Evolutionary conservation across 1,140 invertebrate genomes (phyloP).

Genomic region (Zophobas atratus): DNA sequence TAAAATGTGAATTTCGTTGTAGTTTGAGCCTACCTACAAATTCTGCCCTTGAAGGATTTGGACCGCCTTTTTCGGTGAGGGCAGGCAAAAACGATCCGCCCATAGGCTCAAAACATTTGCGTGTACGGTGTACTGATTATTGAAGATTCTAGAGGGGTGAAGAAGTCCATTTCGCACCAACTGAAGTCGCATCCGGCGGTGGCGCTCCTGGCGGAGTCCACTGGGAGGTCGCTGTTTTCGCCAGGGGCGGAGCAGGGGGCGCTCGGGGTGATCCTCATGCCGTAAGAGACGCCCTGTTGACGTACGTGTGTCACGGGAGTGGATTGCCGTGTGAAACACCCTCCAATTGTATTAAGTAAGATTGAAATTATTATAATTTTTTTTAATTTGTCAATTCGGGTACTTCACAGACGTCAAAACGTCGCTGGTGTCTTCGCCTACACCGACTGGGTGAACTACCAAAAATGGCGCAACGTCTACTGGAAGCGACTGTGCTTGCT

Average conservation of each 20-base stretch:
- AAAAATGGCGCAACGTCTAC: conserved; percentile 76
- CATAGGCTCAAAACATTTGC: too few relatives aligned
- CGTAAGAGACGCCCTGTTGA: conserved; percentile 85
- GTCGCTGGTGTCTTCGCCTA: conserved; percentile 83
- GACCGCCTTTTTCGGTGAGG: too few relatives aligned
- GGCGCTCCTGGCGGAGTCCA: conserved; percentile 64
- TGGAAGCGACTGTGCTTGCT: conserved; percentile 80
- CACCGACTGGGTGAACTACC: conserved; percentile 81
- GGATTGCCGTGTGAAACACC: conserved; percentile 78
- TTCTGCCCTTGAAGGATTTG: too few relatives aligned
- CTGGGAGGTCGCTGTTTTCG: conserved; percentile 63
- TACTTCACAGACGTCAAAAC: conserved; percentile 76
- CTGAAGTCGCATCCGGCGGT: conserved; percentile 80
- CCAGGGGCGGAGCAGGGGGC: conserved; percentile 57
- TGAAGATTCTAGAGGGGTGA: conserved; percentile 58
- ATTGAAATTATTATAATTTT: background rate
- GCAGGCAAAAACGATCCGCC: too few relatives aligned
- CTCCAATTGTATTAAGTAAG: conserved; percentile 63
- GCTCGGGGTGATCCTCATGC: conserved; percentile 72
- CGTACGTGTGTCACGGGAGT: conserved; percentile 88
- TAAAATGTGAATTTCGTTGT: too few relatives aligned
- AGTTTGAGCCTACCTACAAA: too few relatives aligned
- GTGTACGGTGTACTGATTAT: background rate
- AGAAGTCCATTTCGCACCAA: conserved; percentile 61
- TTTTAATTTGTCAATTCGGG: background rate